A percentile compares a stretch with the other conserved stretches of the same genome.
These are phyloP conservation scores for Emydoidea blandingii DNA, from an alignment of 2,797 vertebrate species.

Conservation along the genomic window DNA sequence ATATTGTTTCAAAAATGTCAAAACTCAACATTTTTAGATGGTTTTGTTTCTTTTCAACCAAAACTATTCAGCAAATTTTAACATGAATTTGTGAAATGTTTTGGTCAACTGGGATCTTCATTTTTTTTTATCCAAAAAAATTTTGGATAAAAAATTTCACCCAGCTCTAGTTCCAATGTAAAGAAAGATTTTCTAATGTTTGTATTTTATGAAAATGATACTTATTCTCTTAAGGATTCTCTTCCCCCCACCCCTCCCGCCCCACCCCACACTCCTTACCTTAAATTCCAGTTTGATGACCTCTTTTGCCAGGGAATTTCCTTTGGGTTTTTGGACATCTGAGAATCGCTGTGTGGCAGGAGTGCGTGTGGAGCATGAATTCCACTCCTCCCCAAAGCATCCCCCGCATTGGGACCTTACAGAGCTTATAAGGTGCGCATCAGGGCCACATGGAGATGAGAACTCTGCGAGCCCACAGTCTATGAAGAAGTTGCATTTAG, in stretches of 20 bases:
- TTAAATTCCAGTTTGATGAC: not conserved
- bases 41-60: too few relatives aligned
- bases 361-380: rapidly evolving
- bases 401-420: rapidly evolving
- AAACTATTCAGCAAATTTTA: too few relatives aligned
- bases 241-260: too few relatives aligned
- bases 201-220: not conserved
- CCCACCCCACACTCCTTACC: not conserved
- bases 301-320: not conserved
- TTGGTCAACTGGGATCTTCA: too few relatives aligned
- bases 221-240: not conserved
- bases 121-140: too few relatives aligned
- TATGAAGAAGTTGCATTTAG: rapidly evolving
- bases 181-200: not conserved
- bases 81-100: too few relatives aligned
- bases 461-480: not conserved
- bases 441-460: not conserved
- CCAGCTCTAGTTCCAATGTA: too few relatives aligned
- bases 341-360: rapidly evolving
- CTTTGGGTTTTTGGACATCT: rapidly evolving
- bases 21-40: not conserved
- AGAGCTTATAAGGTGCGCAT: not conserved
- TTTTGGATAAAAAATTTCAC: too few relatives aligned
- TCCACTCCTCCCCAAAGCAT: rapidly evolving
- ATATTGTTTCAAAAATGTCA: not conserved